Base-by-base conservation (phyloP, 2,888 invertebrate species). In the Lithophane socia region DNA sequence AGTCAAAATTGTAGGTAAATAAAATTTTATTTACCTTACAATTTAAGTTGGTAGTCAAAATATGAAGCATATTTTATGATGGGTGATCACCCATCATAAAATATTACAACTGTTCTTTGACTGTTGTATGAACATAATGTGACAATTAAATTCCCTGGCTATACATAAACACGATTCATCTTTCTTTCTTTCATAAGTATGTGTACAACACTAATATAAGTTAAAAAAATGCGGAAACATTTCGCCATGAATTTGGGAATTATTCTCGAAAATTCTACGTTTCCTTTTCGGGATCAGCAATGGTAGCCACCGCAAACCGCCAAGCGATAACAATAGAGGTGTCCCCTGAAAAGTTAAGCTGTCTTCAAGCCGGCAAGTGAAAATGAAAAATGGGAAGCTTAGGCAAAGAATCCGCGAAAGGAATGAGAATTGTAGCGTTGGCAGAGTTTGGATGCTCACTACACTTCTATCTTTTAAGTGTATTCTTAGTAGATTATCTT, bases 381-480 rank as follows among this genome's bases (percentile, higher is more conserved):
- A 84, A 84, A 84, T 85, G 83, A 85, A 82, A 85, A 84, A 85
- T 84, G 85, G 82, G 85, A 75, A 82, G 85, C 83, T 85, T 84
- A 84, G 79, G 78, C 85, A 85, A 82, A 82, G 78, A 82, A 70
- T 84, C 85, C 63, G 58, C 78, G 66, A 64, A 82, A 85, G 58
- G 80, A 83, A 80, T 84, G 80, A 69, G 69, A 74, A 77, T 74
- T 83, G 83, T 85, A 78, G 70, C 72, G 60, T 21, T 69, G 44
- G 71, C 65, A 56, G 78, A 78, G 69, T 70, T 77, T 60, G 69
- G 70, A 70, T 66, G 66, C 63, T 74, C 52, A 75, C 71, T 52
- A 77, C 44, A 74, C 44, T 78, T 81, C 72, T 70, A 71, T 68
- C 49, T 61, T 52, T 65, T 54, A 69, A 71, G 68, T 54, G 61